These are phyloP conservation scores for Caenorhabditis auriculariae DNA, from an alignment of 2,888 invertebrate species.

Conservation along the genomic window DNA sequence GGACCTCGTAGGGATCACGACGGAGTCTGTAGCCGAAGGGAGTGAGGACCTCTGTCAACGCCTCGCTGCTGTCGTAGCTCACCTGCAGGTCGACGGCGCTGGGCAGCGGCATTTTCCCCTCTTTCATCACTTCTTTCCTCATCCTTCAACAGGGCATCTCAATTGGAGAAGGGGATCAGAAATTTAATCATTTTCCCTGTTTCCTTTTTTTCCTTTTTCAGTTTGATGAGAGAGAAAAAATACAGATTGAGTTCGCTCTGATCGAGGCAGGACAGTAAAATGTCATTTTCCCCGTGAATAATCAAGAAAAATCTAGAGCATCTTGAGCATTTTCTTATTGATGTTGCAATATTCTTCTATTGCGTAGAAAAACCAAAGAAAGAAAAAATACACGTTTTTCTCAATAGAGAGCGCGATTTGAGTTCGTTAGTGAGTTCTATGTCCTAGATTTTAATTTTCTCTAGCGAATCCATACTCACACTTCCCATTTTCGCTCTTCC, in stretches of 20 bases:
- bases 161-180: too few species aligned
- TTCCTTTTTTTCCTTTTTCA: neutral
- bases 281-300: too few species aligned
- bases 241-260: neutral
- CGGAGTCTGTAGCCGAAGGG: neutral
- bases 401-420: too few species aligned
- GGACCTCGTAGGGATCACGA: neutral
- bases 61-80: slow-evolving; percentile 1
- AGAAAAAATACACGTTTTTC: too few species aligned
- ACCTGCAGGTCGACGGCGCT: neutral
- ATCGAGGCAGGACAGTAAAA: too few species aligned
- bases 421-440: too few species aligned
- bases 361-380: too few species aligned
- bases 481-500: slow-evolving; percentile 13
- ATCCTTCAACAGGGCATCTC: neutral
- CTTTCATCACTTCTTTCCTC: neutral
- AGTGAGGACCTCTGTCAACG: neutral
- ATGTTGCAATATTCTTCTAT: too few species aligned
- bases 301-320: too few species aligned
- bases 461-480: slow-evolving; percentile 6
- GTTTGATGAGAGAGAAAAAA: neutral
- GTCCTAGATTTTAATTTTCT: too few species aligned
- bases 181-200: neutral
- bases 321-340: too few species aligned
- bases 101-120: neutral